phyloP scores from a whole-genome alignment of 2,797 vertebrate genomes.

The Sebastes vulpes region DNA sequence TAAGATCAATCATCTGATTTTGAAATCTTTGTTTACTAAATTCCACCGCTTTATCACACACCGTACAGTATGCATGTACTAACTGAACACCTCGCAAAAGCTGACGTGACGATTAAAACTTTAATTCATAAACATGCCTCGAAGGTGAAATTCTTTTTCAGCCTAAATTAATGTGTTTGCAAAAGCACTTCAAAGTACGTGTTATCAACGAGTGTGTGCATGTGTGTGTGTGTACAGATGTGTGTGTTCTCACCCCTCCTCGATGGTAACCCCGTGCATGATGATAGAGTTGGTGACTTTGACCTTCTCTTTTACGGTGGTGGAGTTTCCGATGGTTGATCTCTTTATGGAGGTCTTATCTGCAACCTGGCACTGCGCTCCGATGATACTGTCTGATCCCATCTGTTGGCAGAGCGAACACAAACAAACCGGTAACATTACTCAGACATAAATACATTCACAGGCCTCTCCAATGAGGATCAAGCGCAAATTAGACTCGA shows the following conservation, averaged over 20 bases:
- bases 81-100: conserved; percentile 11
- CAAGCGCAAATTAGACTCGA: not conserved
- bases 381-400: conserved; percentile 93
- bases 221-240: conserved; percentile 6
- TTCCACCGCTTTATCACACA: conserved; percentile 1
- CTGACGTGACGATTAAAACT: not conserved
- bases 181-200: conserved; percentile 19
- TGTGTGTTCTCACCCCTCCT: conserved; percentile 91
- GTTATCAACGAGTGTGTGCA: conserved; percentile 13
- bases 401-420: conserved; percentile 80
- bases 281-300: conserved; percentile 95
- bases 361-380: conserved; percentile 90
- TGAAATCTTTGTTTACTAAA: conserved; percentile 21
- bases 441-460: not conserved
- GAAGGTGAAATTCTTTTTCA: conserved; percentile 20
- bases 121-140: conserved; percentile 37
- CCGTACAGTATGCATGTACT: not conserved
- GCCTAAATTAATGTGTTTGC: not conserved
- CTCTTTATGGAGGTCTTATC: conserved; percentile 95
- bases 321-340: conserved; percentile 90
- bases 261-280: conserved; percentile 96
- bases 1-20: not conserved
- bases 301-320: conserved; percentile 91
- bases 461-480: not conserved
- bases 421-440: not conserved